phyloP scores from a whole-genome alignment of 1,140 invertebrate species.

The Phymastichus coffea region DNA sequence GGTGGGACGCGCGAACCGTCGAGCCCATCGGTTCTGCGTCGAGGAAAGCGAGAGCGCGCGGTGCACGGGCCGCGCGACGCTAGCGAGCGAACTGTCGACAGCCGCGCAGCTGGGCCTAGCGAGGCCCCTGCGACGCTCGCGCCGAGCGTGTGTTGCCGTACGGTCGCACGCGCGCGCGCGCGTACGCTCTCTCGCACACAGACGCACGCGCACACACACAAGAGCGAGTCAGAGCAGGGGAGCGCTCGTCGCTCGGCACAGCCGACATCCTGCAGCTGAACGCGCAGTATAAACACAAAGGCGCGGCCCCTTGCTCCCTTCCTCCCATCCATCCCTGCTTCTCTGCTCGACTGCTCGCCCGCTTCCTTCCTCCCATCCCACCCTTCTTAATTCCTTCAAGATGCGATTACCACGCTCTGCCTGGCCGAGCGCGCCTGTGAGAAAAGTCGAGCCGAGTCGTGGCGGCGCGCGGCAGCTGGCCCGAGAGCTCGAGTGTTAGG shows the following conservation, averaged over 20 bases:
- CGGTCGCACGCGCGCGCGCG: not conserved
- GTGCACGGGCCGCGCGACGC: constrained; percentile 1
- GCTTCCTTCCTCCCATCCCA: not conserved
- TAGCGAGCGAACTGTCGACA: constrained; percentile 7
- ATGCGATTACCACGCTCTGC: too few species aligned
- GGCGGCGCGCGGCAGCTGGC: too few species aligned
- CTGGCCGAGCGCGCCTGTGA: too few species aligned
- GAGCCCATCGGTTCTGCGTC: not conserved
- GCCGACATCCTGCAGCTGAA: constrained; percentile 47
- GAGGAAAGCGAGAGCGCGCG: not conserved
- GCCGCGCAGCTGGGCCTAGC: not conserved
- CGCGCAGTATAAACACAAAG: constrained; percentile 40
- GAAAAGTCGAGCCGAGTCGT: too few species aligned
- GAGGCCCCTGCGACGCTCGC: not conserved
- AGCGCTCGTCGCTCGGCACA: constrained; percentile 28
- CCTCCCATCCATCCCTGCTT: not conserved
- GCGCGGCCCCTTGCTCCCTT: constrained; percentile 26
- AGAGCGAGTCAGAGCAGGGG: not conserved
- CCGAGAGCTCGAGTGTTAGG: not conserved
- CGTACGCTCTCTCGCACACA: too few species aligned
- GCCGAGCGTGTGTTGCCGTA: not conserved
- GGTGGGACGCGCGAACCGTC: not conserved
- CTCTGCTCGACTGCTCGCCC: not conserved
- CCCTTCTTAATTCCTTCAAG: too few species aligned
- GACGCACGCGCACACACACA: not conserved